Evolutionary conservation across 2,888 invertebrate genomes (phyloP).

Genomic region (Aquatica leii): DNA sequence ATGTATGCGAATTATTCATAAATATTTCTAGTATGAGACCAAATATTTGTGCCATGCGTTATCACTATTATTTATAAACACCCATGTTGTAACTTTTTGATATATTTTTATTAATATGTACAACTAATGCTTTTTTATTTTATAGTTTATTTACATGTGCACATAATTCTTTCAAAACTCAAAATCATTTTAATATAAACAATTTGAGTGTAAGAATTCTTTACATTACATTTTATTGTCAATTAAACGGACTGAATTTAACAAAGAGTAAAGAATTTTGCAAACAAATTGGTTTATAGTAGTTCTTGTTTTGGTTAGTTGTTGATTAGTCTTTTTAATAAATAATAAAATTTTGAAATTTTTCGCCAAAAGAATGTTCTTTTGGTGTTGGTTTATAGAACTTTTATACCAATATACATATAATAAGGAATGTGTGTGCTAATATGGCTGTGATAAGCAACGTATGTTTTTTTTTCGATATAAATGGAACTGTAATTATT

Average conservation of each 20-base stretch:
- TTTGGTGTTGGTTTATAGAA: conserved; percentile 20
- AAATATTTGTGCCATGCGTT: conserved; percentile 33
- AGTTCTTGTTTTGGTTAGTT: not conserved
- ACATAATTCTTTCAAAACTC: conserved; percentile 16
- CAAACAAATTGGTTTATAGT: not conserved
- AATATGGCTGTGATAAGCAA: conserved; percentile 57
- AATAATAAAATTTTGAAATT: conserved; percentile 9
- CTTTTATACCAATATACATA: conserved; percentile 19
- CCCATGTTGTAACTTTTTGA: conserved; percentile 27
- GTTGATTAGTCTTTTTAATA: conserved; percentile 15
- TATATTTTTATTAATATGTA: conserved; percentile 29
- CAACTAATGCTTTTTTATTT: conserved; percentile 10
- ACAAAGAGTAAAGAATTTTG: not conserved
- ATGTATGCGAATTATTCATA: conserved; percentile 14
- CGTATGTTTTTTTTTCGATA: conserved; percentile 38
- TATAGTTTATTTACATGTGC: conserved; percentile 17
- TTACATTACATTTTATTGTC: conserved; percentile 5
- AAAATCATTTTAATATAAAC: not conserved
- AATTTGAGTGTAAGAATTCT: not conserved
- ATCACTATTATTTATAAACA: conserved; percentile 11
- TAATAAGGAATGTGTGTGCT: conserved; percentile 52
- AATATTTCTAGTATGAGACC: conserved; percentile 30
- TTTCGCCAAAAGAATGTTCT: conserved; percentile 15
- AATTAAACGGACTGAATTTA: not conserved
- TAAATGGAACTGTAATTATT: conserved; percentile 13